Evolutionary conservation across 2,797 vertebrate species (phyloP).

Genomic region (Catharus ustulatus): DNA sequence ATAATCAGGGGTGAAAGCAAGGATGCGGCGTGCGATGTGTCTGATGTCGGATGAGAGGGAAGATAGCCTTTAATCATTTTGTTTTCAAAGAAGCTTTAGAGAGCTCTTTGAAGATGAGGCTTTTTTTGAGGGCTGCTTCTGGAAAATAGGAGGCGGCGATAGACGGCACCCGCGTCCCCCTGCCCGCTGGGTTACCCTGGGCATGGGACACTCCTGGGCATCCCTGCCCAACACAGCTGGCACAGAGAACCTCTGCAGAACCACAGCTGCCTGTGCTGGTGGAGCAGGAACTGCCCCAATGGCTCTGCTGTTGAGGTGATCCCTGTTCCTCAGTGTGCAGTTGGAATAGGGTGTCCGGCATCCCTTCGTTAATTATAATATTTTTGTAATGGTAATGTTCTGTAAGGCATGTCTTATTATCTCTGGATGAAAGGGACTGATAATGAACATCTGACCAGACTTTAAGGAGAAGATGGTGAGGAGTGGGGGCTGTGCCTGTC

Average conservation of each 20-base stretch:
- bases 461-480: slow-evolving; percentile 1
- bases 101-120: slow-evolving; percentile 64
- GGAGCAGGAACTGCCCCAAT: not conserved
- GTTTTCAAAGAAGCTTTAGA: slow-evolving; percentile 70
- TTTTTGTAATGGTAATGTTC: not conserved
- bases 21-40: slow-evolving; percentile 27
- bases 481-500: not conserved
- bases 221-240: not conserved
- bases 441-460: slow-evolving; percentile 2
- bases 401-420: slow-evolving; percentile 19
- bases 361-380: not conserved
- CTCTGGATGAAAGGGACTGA: slow-evolving; percentile 14
- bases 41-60: slow-evolving; percentile 73
- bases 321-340: not conserved
- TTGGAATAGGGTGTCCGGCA: not conserved
- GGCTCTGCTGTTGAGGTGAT: not conserved
- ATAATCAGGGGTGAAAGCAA: slow-evolving; percentile 64
- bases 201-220: rapidly evolving
- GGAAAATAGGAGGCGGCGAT: not conserved
- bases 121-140: slow-evolving; percentile 34
- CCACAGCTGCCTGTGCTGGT: not conserved
- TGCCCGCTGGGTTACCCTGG: not conserved
- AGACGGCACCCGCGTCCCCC: not conserved
- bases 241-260: not conserved
- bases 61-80: slow-evolving; percentile 73